Percentiles rank a stretch among this genome's conserved stretches.
Conservation (phyloP, 2,113 vertebrate species). For the Daubentonia madagascariensis region DNA sequence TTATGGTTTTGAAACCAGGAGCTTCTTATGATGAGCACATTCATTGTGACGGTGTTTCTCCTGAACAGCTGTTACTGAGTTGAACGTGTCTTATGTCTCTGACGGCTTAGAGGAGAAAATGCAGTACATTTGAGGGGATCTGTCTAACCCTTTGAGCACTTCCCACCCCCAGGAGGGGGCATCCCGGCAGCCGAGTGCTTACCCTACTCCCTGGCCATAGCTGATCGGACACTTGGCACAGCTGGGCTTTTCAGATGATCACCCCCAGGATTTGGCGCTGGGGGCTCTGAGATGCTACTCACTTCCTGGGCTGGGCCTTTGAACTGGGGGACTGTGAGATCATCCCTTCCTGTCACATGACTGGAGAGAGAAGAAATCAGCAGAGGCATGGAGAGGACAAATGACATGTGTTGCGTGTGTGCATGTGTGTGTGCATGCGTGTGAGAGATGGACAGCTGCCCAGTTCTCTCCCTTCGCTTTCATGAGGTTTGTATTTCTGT, state of each 20-base stretch:
- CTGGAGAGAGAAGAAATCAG: background rate
- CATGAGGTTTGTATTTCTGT: background rate
- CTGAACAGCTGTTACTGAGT: background rate
- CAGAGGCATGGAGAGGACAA: background rate
- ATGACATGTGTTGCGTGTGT: accelerated
- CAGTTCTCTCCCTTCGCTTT: background rate
- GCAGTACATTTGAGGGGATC: background rate
- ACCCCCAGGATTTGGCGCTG: background rate
- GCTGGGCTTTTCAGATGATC: background rate
- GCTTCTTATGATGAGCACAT: background rate
- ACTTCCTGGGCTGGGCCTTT: background rate
- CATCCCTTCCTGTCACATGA: background rate
- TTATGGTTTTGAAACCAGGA: background rate
- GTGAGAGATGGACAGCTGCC: background rate
- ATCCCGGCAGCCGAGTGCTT: accelerated
- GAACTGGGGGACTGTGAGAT: background rate
- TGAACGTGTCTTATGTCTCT: background rate
- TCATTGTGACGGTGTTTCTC: background rate
- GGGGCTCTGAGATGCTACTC: background rate
- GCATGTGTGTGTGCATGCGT: background rate
- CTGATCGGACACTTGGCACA: background rate
- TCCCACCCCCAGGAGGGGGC: background rate
- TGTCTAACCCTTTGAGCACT: background rate
- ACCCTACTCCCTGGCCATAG: background rate
- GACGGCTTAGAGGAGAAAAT: background rate